Percentiles rank a stretch among this genome's conserved stretches.
These are phyloP conservation scores for Diorhabda sublineata DNA, from an alignment of 1,140 invertebrate genomes.

Conservation along the genomic window DNA sequence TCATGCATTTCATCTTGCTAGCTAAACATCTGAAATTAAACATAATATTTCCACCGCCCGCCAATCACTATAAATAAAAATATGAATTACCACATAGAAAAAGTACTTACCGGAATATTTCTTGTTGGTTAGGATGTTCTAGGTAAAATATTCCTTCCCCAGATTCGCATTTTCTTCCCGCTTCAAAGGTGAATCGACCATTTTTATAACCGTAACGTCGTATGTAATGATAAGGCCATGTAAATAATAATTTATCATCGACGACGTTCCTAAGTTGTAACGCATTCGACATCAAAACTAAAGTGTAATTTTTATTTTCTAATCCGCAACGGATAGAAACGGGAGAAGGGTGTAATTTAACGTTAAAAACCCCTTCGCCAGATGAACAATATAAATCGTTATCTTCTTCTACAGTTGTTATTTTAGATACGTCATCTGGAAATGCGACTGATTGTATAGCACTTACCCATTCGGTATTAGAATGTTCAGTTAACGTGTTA, in stretches of 20 bases:
- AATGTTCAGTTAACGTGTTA: constrained; percentile 63
- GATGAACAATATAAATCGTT: constrained; percentile 82
- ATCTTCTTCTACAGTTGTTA: constrained; percentile 72
- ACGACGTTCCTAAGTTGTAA: constrained; percentile 68
- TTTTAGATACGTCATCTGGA: constrained; percentile 59
- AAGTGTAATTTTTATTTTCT: constrained; percentile 63
- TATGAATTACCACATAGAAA: neutral
- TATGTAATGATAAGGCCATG: constrained; percentile 85
- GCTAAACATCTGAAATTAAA: constrained; percentile 55
- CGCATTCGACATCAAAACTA: constrained; percentile 67
- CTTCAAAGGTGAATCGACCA: constrained; percentile 84
- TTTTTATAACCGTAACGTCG: constrained; percentile 76
- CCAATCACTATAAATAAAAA: neutral
- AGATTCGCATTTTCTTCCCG: constrained; percentile 81
- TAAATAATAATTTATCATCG: constrained; percentile 62
- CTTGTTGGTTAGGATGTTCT: constrained; percentile 72
- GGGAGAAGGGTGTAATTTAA: constrained; percentile 73
- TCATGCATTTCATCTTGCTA: constrained; percentile 79
- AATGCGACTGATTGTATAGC: constrained; percentile 81
- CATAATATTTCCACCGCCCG: too few relatives aligned
- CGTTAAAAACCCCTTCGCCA: constrained; percentile 72
- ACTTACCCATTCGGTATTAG: constrained; percentile 71
- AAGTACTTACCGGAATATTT: constrained; percentile 61
- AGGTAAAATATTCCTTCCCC: constrained; percentile 81
- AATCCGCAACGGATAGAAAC: constrained; percentile 71